Evolutionary conservation across 37 sponge, comb jelly and placozoan genomes (phyloP).

Genomic region (Halisarca cf. caerulea): DNA sequence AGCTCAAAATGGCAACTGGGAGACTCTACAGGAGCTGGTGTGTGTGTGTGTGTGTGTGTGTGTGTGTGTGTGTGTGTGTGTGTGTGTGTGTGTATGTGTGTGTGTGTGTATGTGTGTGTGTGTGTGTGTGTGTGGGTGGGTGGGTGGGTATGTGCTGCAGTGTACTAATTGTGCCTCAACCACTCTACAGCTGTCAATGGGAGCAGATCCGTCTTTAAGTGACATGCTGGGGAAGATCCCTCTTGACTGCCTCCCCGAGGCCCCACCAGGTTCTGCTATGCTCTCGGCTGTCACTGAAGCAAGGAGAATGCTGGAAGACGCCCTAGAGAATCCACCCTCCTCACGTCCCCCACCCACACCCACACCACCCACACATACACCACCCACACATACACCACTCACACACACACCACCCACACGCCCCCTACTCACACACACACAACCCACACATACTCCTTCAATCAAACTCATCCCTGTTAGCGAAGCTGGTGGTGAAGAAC

Average conservation of each 20-base stretch:
- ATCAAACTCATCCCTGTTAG: no score
- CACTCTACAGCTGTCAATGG: slow-evolving; percentile 20
- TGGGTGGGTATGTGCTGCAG: neutral
- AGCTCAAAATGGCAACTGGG: slow-evolving; percentile 60
- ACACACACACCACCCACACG: no score
- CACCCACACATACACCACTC: no score
- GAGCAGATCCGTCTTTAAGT: slow-evolving; percentile 42
- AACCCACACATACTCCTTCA: no score
- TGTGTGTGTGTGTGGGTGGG: slow-evolving; percentile 30
- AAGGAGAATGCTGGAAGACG: neutral
- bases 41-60: neutral
- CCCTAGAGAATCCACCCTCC: neutral
- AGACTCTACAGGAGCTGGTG: slow-evolving; percentile 57
- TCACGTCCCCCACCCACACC: neutral
- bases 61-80: neutral
- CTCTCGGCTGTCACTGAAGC: neutral
- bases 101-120: neutral
- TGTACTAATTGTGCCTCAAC: no score
- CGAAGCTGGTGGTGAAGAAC: no score
- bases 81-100: slow-evolving; percentile 36
- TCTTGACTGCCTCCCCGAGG: slow-evolving; percentile 54
- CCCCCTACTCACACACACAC: no score
- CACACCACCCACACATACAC: neutral
- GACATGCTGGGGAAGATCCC: slow-evolving; percentile 38
- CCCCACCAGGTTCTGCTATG: neutral